Evolutionary conservation across 2,888 invertebrate genomes (phyloP), one percentile per base, ranked within the genome.

Genomic region (Nebria brevicollis): DNA sequence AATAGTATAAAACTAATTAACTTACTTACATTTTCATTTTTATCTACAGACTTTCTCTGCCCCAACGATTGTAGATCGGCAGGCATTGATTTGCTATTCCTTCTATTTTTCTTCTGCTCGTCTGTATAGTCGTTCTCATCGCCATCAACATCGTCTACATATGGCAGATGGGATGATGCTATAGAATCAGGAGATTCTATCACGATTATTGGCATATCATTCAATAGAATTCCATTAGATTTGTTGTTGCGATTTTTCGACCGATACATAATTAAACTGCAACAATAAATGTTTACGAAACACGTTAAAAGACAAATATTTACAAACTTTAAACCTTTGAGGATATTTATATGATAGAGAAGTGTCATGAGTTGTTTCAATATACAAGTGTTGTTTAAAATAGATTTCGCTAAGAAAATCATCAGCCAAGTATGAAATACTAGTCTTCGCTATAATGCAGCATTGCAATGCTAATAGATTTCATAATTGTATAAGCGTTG

Each of bases 61-160:
- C 89, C 91, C 85, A 93, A 85, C 7, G 92, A 91, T 85, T 93
- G 91, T 84, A 91, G 84, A 84, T 91, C 92, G 65, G 91, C 91
- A 2, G 95, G 95, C 90, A 95, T 91, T 2, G 95, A 95, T 83
- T 94, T 93, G 2, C 95, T 94, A 84, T 94, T 94, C 84, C 94
- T 91, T 75, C 94, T 90, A 76, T 93, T 86, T 54, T 10, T 73
- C 25, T 65, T 77, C 15, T 64, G n/a, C 8, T 13, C 70, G 11
- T 70, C 70, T 7, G 43, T 65, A 13, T 75, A 68, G 11, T 80
- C 80, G 10, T 43, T 13, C 5, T 41, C 34, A 25, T 34, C 74
- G 10, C 43, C 42, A 26, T 75, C 76, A 0, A 34, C 81, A 65
- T 81, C 81, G 72, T 81, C 81, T 15, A 66, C 81, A 34, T 73